Conservation (phyloP, 2,797 vertebrate genomes). For the Peromyscus melanophrys region DNA sequence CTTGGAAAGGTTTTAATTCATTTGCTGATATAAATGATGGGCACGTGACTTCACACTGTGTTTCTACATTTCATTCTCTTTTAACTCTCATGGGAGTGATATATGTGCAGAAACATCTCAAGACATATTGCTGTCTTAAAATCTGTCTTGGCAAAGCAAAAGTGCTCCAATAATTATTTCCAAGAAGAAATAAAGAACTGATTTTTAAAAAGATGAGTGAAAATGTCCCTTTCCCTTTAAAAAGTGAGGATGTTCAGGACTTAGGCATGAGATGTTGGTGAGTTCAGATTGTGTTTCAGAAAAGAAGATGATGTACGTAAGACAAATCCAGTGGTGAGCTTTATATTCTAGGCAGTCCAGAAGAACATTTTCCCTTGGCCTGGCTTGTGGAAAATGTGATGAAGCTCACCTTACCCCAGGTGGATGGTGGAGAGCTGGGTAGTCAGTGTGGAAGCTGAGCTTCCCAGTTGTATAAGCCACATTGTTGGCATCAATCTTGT, state of each 20-base stretch:
- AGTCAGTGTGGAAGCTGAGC: constrained; percentile 96
- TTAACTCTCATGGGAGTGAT: not conserved
- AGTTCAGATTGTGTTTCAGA: constrained; percentile 34
- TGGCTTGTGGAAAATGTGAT: constrained; percentile 49
- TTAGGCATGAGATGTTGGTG: not conserved
- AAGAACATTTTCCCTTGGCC: not conserved
- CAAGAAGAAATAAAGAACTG: constrained; percentile 46
- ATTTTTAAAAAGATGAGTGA: not conserved
- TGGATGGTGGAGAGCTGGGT: constrained; percentile 94
- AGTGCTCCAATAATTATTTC: not conserved
- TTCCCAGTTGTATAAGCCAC: constrained; percentile 96
- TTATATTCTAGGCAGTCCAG: not conserved
- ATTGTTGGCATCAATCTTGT: constrained; percentile 96
- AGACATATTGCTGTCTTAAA: not conserved
- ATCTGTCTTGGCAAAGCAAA: constrained; percentile 35
- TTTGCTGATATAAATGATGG: not conserved
- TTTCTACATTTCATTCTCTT: not conserved
- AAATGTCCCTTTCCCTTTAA: constrained; percentile 11
- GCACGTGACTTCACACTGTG: not conserved
- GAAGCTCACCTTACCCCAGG: constrained; percentile 94
- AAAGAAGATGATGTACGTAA: constrained; percentile 34
- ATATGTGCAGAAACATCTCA: not conserved
- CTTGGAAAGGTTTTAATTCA: not conserved
- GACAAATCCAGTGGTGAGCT: not conserved
- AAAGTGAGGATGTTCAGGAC: not conserved